Base-by-base conservation (phyloP, 2,888 invertebrate species). In the Agriotes lineatus region DNA sequence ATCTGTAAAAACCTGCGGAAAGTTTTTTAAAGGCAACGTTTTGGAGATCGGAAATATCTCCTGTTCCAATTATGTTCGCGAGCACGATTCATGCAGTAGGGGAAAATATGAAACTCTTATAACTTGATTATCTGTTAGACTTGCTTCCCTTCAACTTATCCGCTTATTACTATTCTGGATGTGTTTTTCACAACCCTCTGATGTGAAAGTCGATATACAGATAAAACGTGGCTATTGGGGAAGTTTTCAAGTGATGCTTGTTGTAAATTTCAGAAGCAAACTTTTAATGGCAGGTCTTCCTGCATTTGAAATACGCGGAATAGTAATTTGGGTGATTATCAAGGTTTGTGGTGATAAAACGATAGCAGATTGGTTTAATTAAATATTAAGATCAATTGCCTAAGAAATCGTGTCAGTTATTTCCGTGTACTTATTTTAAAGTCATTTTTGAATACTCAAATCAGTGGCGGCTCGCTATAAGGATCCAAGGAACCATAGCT, bases 41-140 rank as follows among this genome's bases (percentile, higher is more conserved):
- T 65, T 14, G 33, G 14, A 65, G 65, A 58, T 65, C 65, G 65
- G 58, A 65, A 67, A 67, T 67, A 54, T 67, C 19, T 67, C 52
- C 54, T 67, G 60, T 59, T 61, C 61, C 62, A 67, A 67, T 67
- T 67, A 67, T 62, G 57, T 67, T 67, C 54, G 59, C 60, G 45
- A 60, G 60, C 67, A 62, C 62, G 67, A 67, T 67, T 67, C 67
- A 56, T 56, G 39, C 61, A 61, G 57, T 62, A 70, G 64, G 63
- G 69, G 56, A 67, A 56, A 62, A 71, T 72, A 74, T 72, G 72
- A 74, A 69, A 70, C 72, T 71, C 72, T 71, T 63, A 74, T 74
- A 74, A 74, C 72, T 71, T 74, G 74, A 74, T 74, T 74, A 74
- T 72, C 71, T 71, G 71, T 72, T 71, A 72, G 74, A 70, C 71